Percentiles rank a stretch among this genome's conserved stretches.
Evolutionary conservation across 2,888 invertebrate genomes (phyloP).

Genomic region (Ochropleura leucogaster): DNA sequence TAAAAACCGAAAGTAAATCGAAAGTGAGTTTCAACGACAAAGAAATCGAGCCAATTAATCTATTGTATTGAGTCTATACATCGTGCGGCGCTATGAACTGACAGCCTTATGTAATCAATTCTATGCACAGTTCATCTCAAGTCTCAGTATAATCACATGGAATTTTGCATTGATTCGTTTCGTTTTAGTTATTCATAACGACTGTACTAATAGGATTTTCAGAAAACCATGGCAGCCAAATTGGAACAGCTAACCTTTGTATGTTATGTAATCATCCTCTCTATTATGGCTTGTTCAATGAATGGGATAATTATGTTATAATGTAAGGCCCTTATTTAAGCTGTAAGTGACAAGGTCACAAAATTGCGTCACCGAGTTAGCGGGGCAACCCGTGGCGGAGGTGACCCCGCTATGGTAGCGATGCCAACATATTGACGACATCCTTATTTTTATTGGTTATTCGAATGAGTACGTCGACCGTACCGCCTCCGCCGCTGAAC

Average conservation of each 20-base stretch:
- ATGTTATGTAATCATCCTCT: constrained; percentile 53
- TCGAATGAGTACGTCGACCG: constrained; percentile 88
- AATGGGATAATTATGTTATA: constrained; percentile 39
- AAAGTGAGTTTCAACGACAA: constrained; percentile 74
- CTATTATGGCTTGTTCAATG: constrained; percentile 19
- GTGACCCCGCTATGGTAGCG: constrained; percentile 84
- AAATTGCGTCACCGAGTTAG: constrained; percentile 65
- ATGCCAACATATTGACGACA: constrained; percentile 90
- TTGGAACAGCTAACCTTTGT: constrained; percentile 25
- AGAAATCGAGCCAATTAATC: constrained; percentile 71
- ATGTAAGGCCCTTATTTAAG: constrained; percentile 64
- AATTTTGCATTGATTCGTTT: constrained; percentile 27
- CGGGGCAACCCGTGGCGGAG: constrained; percentile 77
- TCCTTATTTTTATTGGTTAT: constrained; percentile 89
- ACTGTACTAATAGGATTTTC: constrained; percentile 12
- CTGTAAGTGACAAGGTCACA: constrained; percentile 62
- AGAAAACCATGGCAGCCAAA: constrained; percentile 14
- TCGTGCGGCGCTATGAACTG: constrained; percentile 46
- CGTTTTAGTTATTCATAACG: constrained; percentile 6
- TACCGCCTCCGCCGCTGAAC: constrained; percentile 81
- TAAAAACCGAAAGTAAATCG: constrained; percentile 70
- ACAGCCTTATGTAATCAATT: constrained; percentile 66
- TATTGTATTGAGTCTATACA: constrained; percentile 62
- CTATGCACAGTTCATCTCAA: constrained; percentile 47
- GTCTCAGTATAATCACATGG: constrained; percentile 28